Evolutionary conservation across 2,113 vertebrate genomes (phyloP), one percentile per base, ranked within the genome.

Genomic region (Spheniscus mendiculus): DNA sequence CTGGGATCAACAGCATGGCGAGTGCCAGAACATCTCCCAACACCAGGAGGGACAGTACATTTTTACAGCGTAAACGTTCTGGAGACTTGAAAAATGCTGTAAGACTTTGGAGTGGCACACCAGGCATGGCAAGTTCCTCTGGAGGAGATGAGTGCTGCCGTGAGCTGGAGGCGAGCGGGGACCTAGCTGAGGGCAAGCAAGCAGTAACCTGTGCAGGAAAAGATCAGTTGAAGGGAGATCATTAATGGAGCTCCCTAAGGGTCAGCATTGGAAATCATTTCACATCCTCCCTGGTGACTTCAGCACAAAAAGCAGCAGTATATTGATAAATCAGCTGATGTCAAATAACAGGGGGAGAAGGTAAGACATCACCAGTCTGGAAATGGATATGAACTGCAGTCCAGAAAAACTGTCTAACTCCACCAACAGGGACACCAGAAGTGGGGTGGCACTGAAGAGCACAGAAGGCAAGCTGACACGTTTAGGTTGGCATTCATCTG

Each of bases 1-100:
- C 44, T 4, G 2, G 7, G 14, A 69, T 45, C 30, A 85, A 40
- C 9, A 42, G 26, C 8, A 12, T 3, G 16, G 10, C 0, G 0
- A 89, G 15, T 42, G 10, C 25, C 82, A 81, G 71, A 55, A 30
- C n/a, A 81, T 12, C 52, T 86, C 23, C 49, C 67, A 40, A 52
- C 23, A 12, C 23, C 66, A 44, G 30, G 14, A 87, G 16, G 12
- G 36, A 30, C 7, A 1, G 26, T 14, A 20, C 32, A 5, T 45
- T 77, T 71, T 58, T 25, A 38, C 30, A 50, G 2, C 4, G 3
- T 26, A 50, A 53, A 32, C 6, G 27, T 73, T 84, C 38, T 49
- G 22, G 21, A 63, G 29, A 42, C 15, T 59, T 32, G 32, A 42
- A 47, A 40, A 90, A 29, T 3, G 5, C 34, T 66, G 10, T 52